phyloP scores from a whole-genome alignment of 1,140 invertebrate species.

The Dolichoris vasculosae region DNA sequence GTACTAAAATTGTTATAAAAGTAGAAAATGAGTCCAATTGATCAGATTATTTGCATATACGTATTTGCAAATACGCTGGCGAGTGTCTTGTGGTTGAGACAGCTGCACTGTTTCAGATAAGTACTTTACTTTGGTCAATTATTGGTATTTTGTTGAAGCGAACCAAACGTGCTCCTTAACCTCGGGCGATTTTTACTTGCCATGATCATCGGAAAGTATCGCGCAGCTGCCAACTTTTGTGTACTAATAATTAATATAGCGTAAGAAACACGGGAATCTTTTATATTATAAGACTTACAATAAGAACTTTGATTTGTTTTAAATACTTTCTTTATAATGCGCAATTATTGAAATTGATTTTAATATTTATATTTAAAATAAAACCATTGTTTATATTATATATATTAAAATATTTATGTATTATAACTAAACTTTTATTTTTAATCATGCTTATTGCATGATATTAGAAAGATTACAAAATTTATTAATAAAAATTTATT shows the following conservation, averaged over 20 bases:
- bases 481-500: too few species aligned
- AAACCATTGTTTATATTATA: too few species aligned
- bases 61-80: not conserved
- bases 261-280: constrained; percentile 24
- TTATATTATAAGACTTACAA: not conserved
- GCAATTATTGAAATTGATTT: too few species aligned
- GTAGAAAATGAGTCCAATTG: not conserved
- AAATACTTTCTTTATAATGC: not conserved
- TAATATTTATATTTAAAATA: too few species aligned
- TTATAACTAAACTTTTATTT: too few species aligned
- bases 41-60: constrained; percentile 26
- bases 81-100: constrained; percentile 49
- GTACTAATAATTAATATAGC: constrained; percentile 42
- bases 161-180: constrained; percentile 15
- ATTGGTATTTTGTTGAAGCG: constrained; percentile 65
- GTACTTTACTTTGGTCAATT: constrained; percentile 68
- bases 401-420: too few species aligned
- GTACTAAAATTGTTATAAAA: not conserved
- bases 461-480: too few species aligned
- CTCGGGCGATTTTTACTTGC: constrained; percentile 22
- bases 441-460: too few species aligned
- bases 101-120: constrained; percentile 65
- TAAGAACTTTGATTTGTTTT: not conserved
- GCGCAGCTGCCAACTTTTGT: not conserved
- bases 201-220: constrained; percentile 26